These are phyloP conservation scores for Apogon hyalosoma DNA, from an alignment of 2,797 vertebrate species.

Conservation along the genomic window DNA sequence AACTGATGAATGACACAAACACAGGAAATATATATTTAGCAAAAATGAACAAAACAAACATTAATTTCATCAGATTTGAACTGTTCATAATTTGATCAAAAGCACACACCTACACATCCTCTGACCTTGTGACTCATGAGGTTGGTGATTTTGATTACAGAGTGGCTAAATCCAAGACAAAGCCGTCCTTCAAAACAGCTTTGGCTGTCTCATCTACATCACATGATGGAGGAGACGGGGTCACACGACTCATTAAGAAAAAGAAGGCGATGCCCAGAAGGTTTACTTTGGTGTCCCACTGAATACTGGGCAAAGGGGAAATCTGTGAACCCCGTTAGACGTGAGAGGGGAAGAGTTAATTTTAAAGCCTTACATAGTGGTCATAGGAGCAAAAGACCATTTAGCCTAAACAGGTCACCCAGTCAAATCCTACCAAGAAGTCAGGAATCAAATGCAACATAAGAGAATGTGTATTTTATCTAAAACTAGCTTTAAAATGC, in stretches of 20 bases:
- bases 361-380: slow-evolving; percentile 8
- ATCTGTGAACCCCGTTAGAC: not conserved
- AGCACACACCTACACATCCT: slow-evolving; percentile 40
- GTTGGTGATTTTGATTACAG: slow-evolving; percentile 69
- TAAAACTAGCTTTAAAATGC: slow-evolving; percentile 1
- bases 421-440: not conserved
- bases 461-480: slow-evolving; percentile 4
- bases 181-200: slow-evolving; percentile 68
- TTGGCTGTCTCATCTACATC: slow-evolving; percentile 65
- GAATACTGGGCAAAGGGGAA: slow-evolving; percentile 17
- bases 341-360: not conserved
- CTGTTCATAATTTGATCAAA: not conserved
- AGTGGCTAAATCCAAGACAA: slow-evolving; percentile 62
- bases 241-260: slow-evolving; percentile 62
- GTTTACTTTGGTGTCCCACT: slow-evolving; percentile 40
- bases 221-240: slow-evolving; percentile 62
- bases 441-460: not conserved
- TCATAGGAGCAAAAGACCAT: slow-evolving; percentile 5
- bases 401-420: not conserved
- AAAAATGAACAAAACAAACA: not conserved
- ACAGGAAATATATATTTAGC: too few species aligned
- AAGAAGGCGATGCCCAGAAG: slow-evolving; percentile 23
- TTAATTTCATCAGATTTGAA: not conserved
- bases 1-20: too few species aligned
- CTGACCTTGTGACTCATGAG: slow-evolving; percentile 67